phyloP scores from a whole-genome alignment of 2,888 invertebrate species.

The Chaetogeoica ovagalla region DNA sequence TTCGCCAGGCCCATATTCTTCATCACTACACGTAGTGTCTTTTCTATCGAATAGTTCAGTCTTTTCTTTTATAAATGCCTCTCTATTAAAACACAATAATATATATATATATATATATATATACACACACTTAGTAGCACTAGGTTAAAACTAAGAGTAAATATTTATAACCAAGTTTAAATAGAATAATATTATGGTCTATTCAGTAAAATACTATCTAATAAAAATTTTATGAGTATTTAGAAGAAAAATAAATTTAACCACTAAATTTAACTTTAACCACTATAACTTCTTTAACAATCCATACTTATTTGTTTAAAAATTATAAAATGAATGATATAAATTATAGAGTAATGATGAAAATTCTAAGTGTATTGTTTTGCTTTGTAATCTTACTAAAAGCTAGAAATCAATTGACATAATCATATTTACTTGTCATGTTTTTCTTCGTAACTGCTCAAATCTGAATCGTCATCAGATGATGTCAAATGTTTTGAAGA shows the following conservation, averaged over 20 bases:
- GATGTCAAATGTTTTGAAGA: conserved; percentile 50
- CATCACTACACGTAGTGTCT: conserved; percentile 48
- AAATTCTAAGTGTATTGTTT: too few relatives aligned
- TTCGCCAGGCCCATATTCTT: conserved; percentile 51
- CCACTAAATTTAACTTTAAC: too few relatives aligned
- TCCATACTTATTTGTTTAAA: neutral
- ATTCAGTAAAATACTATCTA: neutral
- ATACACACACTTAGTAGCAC: neutral
- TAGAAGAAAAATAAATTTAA: neutral
- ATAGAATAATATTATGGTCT: neutral
- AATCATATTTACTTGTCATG: conserved; percentile 70
- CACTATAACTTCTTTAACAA: neutral
- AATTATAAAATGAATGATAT: too few relatives aligned
- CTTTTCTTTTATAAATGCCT: conserved; percentile 43
- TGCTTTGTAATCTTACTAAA: too few relatives aligned
- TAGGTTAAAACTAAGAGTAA: neutral
- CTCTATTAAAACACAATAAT: conserved; percentile 28
- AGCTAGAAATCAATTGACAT: neutral
- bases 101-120: neutral
- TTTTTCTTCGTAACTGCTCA: conserved; percentile 65
- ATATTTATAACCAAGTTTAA: neutral
- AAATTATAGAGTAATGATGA: too few relatives aligned
- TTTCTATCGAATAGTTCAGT: conserved; percentile 28
- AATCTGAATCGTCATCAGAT: conserved; percentile 50
- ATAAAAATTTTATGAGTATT: neutral